Conservation (phyloP, 2,797 vertebrate genomes). For the Podargus strigoides region DNA sequence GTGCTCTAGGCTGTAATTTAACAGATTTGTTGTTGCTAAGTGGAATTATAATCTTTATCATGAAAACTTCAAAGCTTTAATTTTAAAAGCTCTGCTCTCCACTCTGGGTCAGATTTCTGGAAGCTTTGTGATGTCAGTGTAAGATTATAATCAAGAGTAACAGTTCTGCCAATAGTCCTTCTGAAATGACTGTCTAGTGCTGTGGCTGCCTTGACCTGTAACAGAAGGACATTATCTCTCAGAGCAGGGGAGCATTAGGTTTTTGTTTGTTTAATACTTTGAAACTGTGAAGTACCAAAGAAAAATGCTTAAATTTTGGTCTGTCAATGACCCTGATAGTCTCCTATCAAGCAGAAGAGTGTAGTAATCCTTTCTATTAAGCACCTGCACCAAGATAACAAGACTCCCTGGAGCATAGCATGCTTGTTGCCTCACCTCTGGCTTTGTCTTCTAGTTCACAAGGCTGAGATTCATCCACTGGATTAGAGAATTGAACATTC, state of each 20-base stretch:
- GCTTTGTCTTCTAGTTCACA: conserved; percentile 78
- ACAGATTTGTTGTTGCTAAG: background rate
- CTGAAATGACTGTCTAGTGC: background rate
- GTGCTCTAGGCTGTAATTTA: background rate
- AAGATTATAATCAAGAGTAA: background rate
- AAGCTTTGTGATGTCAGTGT: background rate
- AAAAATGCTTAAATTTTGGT: background rate
- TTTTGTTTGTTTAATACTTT: background rate
- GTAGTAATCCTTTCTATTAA: background rate
- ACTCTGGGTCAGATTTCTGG: background rate
- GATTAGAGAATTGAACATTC: conserved; percentile 81
- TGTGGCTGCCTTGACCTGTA: background rate
- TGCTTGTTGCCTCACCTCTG: conserved; percentile 75
- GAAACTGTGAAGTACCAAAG: background rate
- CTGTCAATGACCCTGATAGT: background rate
- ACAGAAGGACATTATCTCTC: background rate
- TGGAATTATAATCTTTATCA: background rate
- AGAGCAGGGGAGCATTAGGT: background rate
- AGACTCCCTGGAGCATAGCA: background rate
- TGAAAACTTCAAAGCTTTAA: background rate
- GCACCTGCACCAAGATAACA: background rate
- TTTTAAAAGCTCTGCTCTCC: background rate
- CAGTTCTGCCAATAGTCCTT: background rate
- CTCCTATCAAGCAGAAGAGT: background rate
- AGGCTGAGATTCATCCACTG: conserved; percentile 81